Percentiles rank a stretch among this genome's conserved stretches.
These are phyloP conservation scores for Orcinus orca DNA, from an alignment of 2,113 vertebrate genomes.

Conservation along the genomic window DNA sequence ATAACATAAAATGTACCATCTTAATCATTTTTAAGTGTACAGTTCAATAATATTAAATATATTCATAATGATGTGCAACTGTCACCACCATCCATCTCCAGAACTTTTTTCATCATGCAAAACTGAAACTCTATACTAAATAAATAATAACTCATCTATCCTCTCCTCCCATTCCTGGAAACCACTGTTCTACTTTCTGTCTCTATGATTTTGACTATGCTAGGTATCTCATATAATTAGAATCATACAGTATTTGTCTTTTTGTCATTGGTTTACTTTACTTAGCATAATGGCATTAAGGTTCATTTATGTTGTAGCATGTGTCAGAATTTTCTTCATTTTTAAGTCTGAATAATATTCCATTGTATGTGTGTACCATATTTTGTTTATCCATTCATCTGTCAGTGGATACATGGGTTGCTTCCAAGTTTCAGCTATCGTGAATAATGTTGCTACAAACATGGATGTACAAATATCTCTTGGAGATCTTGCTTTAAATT, in stretches of 20 bases:
- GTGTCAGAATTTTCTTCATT: background rate
- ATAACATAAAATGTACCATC: background rate
- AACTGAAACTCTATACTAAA: background rate
- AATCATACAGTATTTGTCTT: background rate
- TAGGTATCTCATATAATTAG: background rate
- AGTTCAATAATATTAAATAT: background rate
- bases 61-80: background rate
- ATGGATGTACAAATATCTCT: background rate
- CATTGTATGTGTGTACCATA: background rate
- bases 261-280: background rate
- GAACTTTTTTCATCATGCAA: background rate
- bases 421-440: background rate
- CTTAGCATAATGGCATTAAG: background rate
- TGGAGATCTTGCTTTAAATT: background rate
- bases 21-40: background rate
- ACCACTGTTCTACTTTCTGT: background rate
- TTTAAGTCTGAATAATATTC: background rate
- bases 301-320: background rate
- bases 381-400: background rate
- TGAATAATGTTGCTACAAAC: background rate
- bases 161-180: background rate
- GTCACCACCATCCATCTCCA: background rate
- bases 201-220: background rate
- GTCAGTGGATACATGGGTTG: background rate
- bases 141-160: background rate